A percentile compares a stretch with the other conserved stretches of the same genome.
phyloP scores from a whole-genome alignment of 2,888 invertebrate genomes.

The Torymus texanus region DNA sequence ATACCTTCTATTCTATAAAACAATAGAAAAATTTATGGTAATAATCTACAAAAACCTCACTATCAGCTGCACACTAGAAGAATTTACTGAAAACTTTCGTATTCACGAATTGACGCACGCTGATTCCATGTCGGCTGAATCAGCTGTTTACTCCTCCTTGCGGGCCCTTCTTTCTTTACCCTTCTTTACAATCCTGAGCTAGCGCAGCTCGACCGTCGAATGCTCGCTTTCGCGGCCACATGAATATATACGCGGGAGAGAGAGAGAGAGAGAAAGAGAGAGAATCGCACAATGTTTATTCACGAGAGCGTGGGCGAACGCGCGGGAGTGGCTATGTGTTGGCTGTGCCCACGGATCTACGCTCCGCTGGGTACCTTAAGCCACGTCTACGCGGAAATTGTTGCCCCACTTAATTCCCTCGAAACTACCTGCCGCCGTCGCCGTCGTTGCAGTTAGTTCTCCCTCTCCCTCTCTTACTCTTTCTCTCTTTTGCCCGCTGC shows the following conservation, averaged over 20 bases:
- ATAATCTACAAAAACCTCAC: no score
- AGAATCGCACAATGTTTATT: conserved; percentile 50
- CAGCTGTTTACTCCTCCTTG: conserved; percentile 8
- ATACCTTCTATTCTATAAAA: no score
- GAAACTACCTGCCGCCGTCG: conserved; percentile 52
- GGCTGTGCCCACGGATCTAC: conserved; percentile 70
- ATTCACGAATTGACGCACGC: neutral
- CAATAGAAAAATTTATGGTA: no score
- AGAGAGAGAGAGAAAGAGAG: neutral
- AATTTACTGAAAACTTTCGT: neutral
- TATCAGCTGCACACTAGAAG: no score
- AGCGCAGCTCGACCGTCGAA: conserved; percentile 4
- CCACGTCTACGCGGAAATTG: conserved; percentile 63
- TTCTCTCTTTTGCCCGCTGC: conserved; percentile 10
- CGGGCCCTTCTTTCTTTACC: neutral
- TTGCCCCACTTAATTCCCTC: conserved; percentile 63
- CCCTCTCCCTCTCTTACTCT: conserved; percentile 18
- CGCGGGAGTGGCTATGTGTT: conserved; percentile 63
- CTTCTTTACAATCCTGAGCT: conserved; percentile 35
- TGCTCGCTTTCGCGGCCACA: neutral
- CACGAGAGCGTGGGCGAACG: conserved; percentile 39
- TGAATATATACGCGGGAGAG: neutral
- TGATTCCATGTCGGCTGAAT: conserved; percentile 19
- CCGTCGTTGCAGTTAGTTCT: conserved; percentile 44
- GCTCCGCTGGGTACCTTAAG: conserved; percentile 67